A percentile compares a stretch with the other conserved stretches of the same genome.
These are phyloP conservation scores for Laspeyria flexula DNA, from an alignment of 2,888 invertebrate species.

Conservation along the genomic window DNA sequence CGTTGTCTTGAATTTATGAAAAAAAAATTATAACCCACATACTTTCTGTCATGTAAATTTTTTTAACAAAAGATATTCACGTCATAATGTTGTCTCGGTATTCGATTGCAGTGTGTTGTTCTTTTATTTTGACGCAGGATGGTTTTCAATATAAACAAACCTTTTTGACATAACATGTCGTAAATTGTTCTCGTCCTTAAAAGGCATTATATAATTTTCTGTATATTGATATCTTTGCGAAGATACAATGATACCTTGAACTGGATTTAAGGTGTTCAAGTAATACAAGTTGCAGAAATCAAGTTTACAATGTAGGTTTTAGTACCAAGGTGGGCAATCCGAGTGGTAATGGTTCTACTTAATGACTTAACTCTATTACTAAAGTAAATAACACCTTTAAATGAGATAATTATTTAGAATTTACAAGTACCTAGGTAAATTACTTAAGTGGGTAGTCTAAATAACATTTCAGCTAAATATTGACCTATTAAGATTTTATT, in stretches of 20 bases:
- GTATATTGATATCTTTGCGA: conserved; percentile 26
- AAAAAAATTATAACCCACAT: too few relatives aligned
- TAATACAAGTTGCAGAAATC: conserved; percentile 48
- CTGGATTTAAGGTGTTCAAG: conserved; percentile 67
- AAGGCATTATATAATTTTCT: conserved; percentile 9
- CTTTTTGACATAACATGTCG: not conserved
- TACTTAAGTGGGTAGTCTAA: not conserved
- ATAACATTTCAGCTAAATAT: not conserved
- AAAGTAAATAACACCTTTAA: conserved; percentile 2
- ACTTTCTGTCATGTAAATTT: too few relatives aligned
- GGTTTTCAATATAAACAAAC: not conserved
- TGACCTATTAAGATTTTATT: not conserved
- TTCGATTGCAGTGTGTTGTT: too few relatives aligned
- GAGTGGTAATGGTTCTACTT: conserved; percentile 33
- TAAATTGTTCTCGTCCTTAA: conserved; percentile 9
- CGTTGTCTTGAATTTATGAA: too few relatives aligned
- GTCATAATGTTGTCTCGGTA: too few relatives aligned
- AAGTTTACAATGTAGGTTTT: conserved; percentile 63
- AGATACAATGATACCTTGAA: conserved; percentile 61
- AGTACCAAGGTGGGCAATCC: conserved; percentile 51
- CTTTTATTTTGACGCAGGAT: too few relatives aligned
- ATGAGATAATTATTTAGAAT: not conserved
- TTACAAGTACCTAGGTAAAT: not conserved
- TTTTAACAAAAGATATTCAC: too few relatives aligned
- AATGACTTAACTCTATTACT: conserved; percentile 23